Conservation (phyloP, 2,797 vertebrate genomes). For the Pteropus rufus region DNA sequence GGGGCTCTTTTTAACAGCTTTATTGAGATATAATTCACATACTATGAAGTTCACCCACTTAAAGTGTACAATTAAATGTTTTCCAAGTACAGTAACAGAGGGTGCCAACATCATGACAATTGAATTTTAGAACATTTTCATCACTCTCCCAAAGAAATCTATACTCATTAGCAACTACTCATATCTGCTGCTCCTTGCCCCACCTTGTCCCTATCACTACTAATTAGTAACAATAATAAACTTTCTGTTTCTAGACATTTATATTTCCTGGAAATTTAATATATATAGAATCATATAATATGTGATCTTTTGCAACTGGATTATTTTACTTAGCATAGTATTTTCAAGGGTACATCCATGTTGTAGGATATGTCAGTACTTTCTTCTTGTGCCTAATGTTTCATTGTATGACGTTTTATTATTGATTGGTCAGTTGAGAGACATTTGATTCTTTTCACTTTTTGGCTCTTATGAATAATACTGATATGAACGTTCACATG, state of each 20-base stretch:
- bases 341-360: neutral
- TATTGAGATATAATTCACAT: neutral
- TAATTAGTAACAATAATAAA: neutral
- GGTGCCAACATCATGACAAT: neutral
- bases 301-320: neutral
- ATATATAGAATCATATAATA: neutral
- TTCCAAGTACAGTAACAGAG: neutral
- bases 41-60: neutral
- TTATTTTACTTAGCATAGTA: neutral
- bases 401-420: neutral
- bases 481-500: neutral
- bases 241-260: neutral
- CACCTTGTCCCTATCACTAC: accelerated
- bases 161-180: neutral
- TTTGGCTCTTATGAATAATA: neutral
- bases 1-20: neutral
- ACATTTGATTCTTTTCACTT: neutral
- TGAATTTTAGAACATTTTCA: neutral
- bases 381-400: neutral
- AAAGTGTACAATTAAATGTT: neutral
- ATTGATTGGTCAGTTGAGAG: neutral
- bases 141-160: neutral
- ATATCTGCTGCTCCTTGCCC: too few relatives aligned
- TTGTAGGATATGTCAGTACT: neutral
- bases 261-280: neutral